Conservation (phyloP, 2,113 vertebrate genomes). For the Shinisaurus crocodilurus region DNA sequence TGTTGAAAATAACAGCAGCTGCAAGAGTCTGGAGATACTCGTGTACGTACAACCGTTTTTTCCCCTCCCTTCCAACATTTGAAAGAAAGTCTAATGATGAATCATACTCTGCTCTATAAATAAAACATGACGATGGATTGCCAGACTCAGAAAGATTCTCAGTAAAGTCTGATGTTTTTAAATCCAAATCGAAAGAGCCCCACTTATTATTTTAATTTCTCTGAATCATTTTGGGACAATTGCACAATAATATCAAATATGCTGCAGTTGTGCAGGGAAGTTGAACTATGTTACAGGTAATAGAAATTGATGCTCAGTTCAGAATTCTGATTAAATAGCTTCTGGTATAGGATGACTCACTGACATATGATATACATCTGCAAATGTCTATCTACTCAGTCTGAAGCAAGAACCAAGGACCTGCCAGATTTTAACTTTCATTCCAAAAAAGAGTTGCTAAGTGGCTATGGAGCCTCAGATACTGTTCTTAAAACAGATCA, state of each 20-base stretch:
- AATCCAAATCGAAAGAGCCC: conserved; percentile 69
- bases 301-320: conserved; percentile 42
- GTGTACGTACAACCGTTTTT: conserved; percentile 66
- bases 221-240: conserved; percentile 73
- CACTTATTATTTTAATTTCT: conserved; percentile 64
- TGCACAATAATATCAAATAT: conserved; percentile 69
- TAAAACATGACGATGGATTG: conserved; percentile 77
- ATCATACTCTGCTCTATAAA: conserved; percentile 78
- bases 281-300: conserved; percentile 41
- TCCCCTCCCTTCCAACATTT: conserved; percentile 76
- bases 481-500: neutral
- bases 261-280: conserved; percentile 54
- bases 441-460: neutral
- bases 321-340: conserved; percentile 59
- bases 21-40: conserved; percentile 71
- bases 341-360: conserved; percentile 59
- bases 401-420: conserved; percentile 32
- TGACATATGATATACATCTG: conserved; percentile 35
- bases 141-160: conserved; percentile 75
- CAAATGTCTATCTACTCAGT: conserved; percentile 15
- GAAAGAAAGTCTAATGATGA: conserved; percentile 80
- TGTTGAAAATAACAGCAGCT: conserved; percentile 76
- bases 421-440: conserved; percentile 10
- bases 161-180: conserved; percentile 74
- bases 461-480: neutral